Base-by-base conservation (phyloP, 2,113 vertebrate species). In the Struthio camelus region DNA sequence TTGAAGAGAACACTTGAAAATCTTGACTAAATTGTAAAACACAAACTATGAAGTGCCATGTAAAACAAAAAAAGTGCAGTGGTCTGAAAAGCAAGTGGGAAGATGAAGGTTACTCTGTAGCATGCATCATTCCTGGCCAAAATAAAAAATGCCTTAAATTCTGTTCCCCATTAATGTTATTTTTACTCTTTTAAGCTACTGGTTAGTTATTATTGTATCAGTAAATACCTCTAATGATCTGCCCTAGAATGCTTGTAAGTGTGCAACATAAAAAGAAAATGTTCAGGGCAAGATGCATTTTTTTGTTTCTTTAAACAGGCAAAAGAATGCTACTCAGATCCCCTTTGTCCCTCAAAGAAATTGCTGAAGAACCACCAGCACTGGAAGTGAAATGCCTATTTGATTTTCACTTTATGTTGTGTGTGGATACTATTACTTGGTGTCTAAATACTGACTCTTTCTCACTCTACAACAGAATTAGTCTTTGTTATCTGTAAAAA, bases 1-100 rank as follows among this genome's bases (percentile, higher is more conserved):
- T 98, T 99, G 91, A 99, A 99, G 97, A 98, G 99, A 89, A 99
- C 98, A 96, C 99, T 99, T 97, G 98, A 98, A 98, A 98, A 96
- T 93, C 96, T 98, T 94, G 93, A 98, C 80, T 98, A 91, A 98
- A 83, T 89, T 95, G 90, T 96, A 79, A 80, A 96, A 62, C 71
- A 71, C 86, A 92, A 91, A 95, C 67, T 97, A 96, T 90, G 34
- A 98, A 98, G 98, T 98, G 98, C 98, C 98, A 98, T 98, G 98
- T 97, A 97, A 97, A 95, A 96, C 96, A 94, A 97, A 97, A 95
- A 91, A 76, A 96, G 92, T 97, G 96, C 94, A 97, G 93, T 97
- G 97, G 94, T 98, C 95, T 97, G 91, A 98, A 97, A 97, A 86
- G 78, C 77, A 92, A 96, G 90, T 91, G 90, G 96, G 95, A 91